Base-by-base conservation (phyloP, 2,888 invertebrate genomes). In the Ctenicera cuprea region DNA sequence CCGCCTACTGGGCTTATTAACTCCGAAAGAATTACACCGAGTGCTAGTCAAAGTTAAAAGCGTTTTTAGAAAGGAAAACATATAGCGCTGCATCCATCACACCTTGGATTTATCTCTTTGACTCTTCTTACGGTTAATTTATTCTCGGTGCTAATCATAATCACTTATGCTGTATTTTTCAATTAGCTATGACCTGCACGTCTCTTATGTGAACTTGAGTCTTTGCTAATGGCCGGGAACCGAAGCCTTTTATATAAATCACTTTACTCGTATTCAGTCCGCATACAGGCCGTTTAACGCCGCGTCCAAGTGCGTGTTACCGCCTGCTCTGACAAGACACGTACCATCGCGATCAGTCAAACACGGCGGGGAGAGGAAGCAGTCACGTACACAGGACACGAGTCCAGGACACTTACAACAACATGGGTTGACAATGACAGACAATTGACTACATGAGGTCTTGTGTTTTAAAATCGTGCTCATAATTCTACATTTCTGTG, bases 161-260 rank as follows among this genome's bases (percentile, higher is more conserved):
- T 81, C 80, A 79, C 78, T 80, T 79, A 79, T 74, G 80, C 68
- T 71, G 79, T 77, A 81, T 80, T 80, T 81, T 81, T 81, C 81
- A 81, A 80, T 81, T 81, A 81, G 77, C 74, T 65, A 68, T 80
- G 79, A 80, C 80, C 80, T 77, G 71, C 79, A 79, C 79, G 80
- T 79, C 78, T 78, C 38, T 52, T 68, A 62, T 67, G 73, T 80
- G 79, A 80, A 80, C 79, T 74, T 64, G 74, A 72, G 74, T 54
- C 61, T 59, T 74, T 65, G 63, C 72, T 77, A 77, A 77, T 77
- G 76, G 68, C 45, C 66, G 69, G 57, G 71, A 67, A 73, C 65
- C 54, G 66, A 72, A 72, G 69, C 63, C 67, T 75, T 73, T 77
- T 73, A 63, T 73, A 75, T 76, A 77, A 77, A 77, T 77, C 73